Base-by-base conservation (phyloP, 2,888 invertebrate species). In the Tachina lurida region DNA sequence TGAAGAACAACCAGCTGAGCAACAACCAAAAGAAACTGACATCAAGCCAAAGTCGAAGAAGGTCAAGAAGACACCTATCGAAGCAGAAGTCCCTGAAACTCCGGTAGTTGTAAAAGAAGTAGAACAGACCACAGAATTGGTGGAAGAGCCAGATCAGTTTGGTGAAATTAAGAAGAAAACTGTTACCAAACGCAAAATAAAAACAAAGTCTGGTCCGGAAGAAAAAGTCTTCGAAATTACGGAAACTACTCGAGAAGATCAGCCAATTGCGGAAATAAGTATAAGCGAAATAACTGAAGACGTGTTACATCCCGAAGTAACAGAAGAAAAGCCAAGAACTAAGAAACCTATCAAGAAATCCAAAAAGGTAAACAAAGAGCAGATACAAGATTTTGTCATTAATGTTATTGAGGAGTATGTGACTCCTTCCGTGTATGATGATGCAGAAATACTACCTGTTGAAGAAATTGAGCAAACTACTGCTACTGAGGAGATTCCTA, bases 191-290 rank as follows among this genome's bases (percentile, higher is more conserved):
- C 90, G 91, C 8, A 92, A 89, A 79, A 88, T 92, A 13, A 89
- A 89, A 79, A 89, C 90, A 9, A 90, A 89, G 47, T 88, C 90
- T 83, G 92, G 91, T 9, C 89, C 90, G 3, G 89, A 91, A 56
- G 89, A 91, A 80, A 88, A 89, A 67, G 77, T 90, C 1, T 90
- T 91, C 63, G 92, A 92, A 86, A 90, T 91, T 70, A 88, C 89
- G 3, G 91, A 91, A 88, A 90, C 90, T 13, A 88, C 89, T 9
- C 88, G 88, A 10, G 89, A 90, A 13, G 91, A 90, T 54, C 89
- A 90, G 90, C 90, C 92, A 22, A 76, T 91, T 88, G 89, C 93
- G 63, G 92, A 93, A 74, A 91, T 94, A 5, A 91, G 91, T 47
- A 90, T 93, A 31, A 87, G 75, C 0, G 87, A 88, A 74, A 84